These are phyloP conservation scores for Triplophysa rosa DNA, from an alignment of 2,113 vertebrate genomes.

Conservation along the genomic window DNA sequence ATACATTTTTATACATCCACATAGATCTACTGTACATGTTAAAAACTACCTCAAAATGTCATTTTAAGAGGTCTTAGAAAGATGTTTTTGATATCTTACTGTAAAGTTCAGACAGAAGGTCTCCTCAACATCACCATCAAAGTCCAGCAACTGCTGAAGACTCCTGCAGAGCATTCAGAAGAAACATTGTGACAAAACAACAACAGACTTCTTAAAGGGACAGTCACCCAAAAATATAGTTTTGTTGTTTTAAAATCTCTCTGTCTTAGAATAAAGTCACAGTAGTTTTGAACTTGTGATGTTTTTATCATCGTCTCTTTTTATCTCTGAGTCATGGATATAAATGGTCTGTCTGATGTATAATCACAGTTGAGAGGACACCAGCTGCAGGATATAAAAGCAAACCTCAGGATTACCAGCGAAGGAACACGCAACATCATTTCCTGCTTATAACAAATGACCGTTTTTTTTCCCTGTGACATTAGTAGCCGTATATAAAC, in stretches of 20 bases:
- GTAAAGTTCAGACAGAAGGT: conserved; percentile 93
- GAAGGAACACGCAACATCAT: neutral
- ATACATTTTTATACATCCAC: no score
- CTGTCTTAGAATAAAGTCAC: no score
- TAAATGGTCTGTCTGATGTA: neutral
- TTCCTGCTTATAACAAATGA: neutral
- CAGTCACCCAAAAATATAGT: no score
- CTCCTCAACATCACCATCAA: conserved; percentile 88
- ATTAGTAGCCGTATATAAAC: neutral
- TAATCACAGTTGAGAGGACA: conserved; percentile 33
- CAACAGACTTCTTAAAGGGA: neutral
- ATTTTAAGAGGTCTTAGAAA: no score
- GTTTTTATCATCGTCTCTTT: neutral
- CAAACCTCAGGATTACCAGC: conserved; percentile 15
- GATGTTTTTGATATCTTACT: conserved; percentile 70
- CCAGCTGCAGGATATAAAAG: conserved; percentile 5
- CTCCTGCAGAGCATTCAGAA: conserved; percentile 73
- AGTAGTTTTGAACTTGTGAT: neutral
- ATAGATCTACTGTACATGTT: no score
- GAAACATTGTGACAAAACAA: neutral
- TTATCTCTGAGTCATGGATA: neutral
- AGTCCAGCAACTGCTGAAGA: conserved; percentile 92
- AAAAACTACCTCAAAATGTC: no score
- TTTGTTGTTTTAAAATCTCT: no score
- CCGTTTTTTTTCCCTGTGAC: neutral